Percentiles rank a stretch among this genome's conserved stretches.
Evolutionary conservation across 1,140 invertebrate species (phyloP).

Genomic region (Penaeus japonicus): DNA sequence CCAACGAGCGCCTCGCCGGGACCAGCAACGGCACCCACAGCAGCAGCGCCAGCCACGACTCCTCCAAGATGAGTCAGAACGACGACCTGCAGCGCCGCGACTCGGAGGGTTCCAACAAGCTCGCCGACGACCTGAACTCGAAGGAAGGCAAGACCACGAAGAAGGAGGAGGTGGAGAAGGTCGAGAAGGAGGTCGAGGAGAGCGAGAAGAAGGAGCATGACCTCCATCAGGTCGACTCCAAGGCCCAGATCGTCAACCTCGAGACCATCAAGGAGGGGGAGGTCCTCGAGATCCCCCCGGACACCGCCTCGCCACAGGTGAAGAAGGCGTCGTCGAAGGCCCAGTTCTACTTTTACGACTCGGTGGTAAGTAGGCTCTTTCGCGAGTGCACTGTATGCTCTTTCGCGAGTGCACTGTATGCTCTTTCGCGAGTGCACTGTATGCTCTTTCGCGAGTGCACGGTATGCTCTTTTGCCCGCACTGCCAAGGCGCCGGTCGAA

Average conservation of each 20-base stretch:
- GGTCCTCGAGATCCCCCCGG: slow-evolving; percentile 50
- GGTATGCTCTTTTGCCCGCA: no score
- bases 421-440: not conserved
- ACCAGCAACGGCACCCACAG: slow-evolving; percentile 13
- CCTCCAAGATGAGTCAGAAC: not conserved
- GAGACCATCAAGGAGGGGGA: slow-evolving; percentile 56
- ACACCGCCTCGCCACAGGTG: slow-evolving; percentile 14
- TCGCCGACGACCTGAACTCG: slow-evolving; percentile 2
- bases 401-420: not conserved
- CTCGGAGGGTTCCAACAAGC: not conserved
- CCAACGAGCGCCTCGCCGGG: slow-evolving; percentile 36
- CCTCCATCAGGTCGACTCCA: slow-evolving; percentile 23
- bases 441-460: not conserved
- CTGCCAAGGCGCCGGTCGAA: no score
- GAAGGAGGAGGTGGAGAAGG: slow-evolving; percentile 17
- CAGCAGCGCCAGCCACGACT: not conserved
- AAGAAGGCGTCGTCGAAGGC: slow-evolving; percentile 1
- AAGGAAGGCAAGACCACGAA: not conserved
- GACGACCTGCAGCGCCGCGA: no score
- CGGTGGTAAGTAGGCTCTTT: slow-evolving; percentile 34
- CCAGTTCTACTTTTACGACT: slow-evolving; percentile 53
- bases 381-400: not conserved
- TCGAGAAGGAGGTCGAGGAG: slow-evolving; percentile 24
- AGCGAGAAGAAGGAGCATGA: slow-evolving; percentile 21
- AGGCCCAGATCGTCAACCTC: slow-evolving; percentile 26